Conservation (phyloP, 2,797 vertebrate species). For the Sebastes diploproa region DNA sequence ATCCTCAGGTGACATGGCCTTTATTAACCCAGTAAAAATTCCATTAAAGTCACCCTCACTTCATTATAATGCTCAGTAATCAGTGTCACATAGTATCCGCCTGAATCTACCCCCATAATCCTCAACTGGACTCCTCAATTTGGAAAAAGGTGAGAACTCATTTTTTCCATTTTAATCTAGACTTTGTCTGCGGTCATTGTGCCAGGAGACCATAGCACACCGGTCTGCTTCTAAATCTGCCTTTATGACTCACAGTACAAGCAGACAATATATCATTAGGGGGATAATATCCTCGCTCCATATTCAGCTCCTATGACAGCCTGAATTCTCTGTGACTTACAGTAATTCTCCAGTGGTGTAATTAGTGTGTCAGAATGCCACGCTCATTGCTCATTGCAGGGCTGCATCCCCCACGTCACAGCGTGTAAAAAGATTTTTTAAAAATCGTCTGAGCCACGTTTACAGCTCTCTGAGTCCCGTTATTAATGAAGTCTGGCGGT, state of each 20-base stretch:
- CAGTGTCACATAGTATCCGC: background rate
- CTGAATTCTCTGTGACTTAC: background rate
- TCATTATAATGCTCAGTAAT: constrained; percentile 6
- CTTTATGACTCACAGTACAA: constrained; percentile 15
- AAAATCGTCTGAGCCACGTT: background rate
- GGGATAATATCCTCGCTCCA: background rate
- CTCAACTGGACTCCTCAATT: background rate
- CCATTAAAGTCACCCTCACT: constrained; percentile 30
- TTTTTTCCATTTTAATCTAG: constrained; percentile 12
- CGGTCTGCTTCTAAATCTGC: background rate
- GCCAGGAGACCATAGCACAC: background rate
- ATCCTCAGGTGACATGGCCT: constrained; percentile 14
- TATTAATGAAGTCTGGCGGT: constrained; percentile 43
- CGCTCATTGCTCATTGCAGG: constrained; percentile 11
- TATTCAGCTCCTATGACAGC: background rate
- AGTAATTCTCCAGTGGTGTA: constrained; percentile 47
- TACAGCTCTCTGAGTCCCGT: background rate
- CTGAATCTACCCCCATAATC: background rate
- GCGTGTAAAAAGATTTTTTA: background rate
- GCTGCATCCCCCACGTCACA: constrained; percentile 16
- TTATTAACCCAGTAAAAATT: constrained; percentile 42
- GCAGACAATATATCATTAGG: background rate
- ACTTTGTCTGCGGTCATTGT: background rate
- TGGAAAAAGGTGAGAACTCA: constrained; percentile 35
- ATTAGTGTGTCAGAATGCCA: constrained; percentile 43